Base-by-base conservation (phyloP, 2,888 invertebrate genomes). In the Mesodorylaimus sp. region DNA sequence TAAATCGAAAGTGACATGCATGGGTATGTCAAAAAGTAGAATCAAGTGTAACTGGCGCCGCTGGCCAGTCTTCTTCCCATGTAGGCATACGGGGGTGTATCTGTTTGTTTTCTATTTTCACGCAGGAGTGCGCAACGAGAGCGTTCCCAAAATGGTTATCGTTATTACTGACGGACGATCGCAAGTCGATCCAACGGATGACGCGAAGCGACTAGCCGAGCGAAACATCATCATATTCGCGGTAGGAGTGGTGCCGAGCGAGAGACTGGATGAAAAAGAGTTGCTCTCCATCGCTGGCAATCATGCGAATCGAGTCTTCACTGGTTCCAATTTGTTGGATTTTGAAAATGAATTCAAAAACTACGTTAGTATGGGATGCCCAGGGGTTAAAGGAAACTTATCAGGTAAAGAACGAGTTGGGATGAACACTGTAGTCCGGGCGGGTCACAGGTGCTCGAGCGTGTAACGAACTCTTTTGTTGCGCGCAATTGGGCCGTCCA, bases 91-190 rank as follows among this genome's bases (percentile, higher is more conserved):
- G 7, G 16, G 32, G 10, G 32, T 10, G 32, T 32, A 32, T 32
- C 32, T 32, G 32, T 32, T 32, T 32, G 7, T 32, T 32, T 32
- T 7, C 32, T 32, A 32, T 32, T 32, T 10, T 32, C 7, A n/a
- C n/a, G n/a, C 13, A 43, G 44, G 44, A n/a, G 44, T 27, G 5
- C 24, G 44, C 5, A 43, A 43, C 27, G 44, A 43, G 13, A 26
- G 26, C 5, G 60, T 59, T 1, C 53, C 53, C 1, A 61, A 60
- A 47, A 54, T 63, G 56, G 59, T 55, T 7, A 47, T 63, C 32
- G 58, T 63, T 5, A 49, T 63, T 25, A 62, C 62, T 13, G 63
- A 63, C 52, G 63, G 63, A 32, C 62, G 61, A 39, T 59, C 61
- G 25, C 55, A 32, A 16, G 26, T 21, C 3, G 43, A 42, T 32